phyloP scores from a whole-genome alignment of 1,140 invertebrate genomes.

The Aphelinus certus region DNA sequence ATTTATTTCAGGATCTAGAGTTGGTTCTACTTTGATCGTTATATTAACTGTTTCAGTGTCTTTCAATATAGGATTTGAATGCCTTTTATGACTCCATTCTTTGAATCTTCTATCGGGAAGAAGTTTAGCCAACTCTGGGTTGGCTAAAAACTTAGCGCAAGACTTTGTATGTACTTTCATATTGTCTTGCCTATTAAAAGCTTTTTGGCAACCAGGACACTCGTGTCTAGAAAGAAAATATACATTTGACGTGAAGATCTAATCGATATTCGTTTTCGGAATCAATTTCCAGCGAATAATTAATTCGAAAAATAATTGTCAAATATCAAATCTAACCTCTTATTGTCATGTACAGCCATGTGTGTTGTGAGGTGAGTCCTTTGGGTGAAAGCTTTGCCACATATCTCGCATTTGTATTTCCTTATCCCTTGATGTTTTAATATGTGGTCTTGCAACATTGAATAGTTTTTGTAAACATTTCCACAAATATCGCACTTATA shows the following conservation, averaged over 20 bases:
- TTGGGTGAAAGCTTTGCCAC: slow-evolving; percentile 50
- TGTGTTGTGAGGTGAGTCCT: slow-evolving; percentile 54
- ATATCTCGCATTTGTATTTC: slow-evolving; percentile 52
- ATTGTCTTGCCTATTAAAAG: slow-evolving; percentile 53
- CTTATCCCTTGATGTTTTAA: slow-evolving; percentile 54
- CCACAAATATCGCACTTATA: slow-evolving; percentile 50
- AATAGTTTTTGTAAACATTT: slow-evolving; percentile 52
- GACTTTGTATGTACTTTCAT: slow-evolving; percentile 54
- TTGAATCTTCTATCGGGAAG: background rate
- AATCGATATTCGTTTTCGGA: too few relatives aligned
- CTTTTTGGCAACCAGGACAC: slow-evolving; percentile 50
- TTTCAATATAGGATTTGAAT: background rate
- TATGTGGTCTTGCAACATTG: slow-evolving; percentile 54
- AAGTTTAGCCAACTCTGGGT: slow-evolving; percentile 41
- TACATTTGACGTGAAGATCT: too few relatives aligned
- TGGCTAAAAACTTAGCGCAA: slow-evolving; percentile 42
- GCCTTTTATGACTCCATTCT: background rate
- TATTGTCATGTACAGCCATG: slow-evolving; percentile 50
- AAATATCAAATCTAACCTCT: slow-evolving; percentile 39
- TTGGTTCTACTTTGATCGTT: slow-evolving; percentile 18
- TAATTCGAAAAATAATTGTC: too few relatives aligned
- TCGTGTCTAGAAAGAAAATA: slow-evolving; percentile 42
- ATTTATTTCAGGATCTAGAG: slow-evolving; percentile 8
- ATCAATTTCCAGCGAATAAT: too few relatives aligned
- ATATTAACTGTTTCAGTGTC: slow-evolving; percentile 1